Conservation (phyloP, 2,888 invertebrate genomes). For the Aproaerema taeniolella region DNA sequence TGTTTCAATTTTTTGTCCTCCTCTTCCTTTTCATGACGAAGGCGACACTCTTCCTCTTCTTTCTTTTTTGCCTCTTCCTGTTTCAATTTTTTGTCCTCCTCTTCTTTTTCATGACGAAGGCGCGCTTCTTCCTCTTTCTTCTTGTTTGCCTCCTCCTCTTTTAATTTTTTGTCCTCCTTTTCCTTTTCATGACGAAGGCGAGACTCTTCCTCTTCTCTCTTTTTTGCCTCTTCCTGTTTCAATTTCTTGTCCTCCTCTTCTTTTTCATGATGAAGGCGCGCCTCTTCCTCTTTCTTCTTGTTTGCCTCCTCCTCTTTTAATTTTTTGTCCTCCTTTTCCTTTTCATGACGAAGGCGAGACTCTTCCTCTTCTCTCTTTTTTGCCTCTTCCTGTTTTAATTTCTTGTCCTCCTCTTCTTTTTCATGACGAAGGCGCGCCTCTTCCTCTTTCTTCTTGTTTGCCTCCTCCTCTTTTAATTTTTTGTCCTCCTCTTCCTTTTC, state of each 20-base stretch:
- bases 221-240: slow-evolving; percentile 7
- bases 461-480: slow-evolving; percentile 15
- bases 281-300: slow-evolving; percentile 4
- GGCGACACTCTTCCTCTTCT: slow-evolving; percentile 1
- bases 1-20: slow-evolving; percentile 13
- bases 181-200: too few relatives aligned
- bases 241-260: slow-evolving; percentile 9
- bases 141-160: slow-evolving; percentile 7
- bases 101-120: slow-evolving; percentile 10
- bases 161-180: slow-evolving; percentile 5
- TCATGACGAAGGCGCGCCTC: slow-evolving; percentile 8
- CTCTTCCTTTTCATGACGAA: slow-evolving; percentile 9
- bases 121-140: slow-evolving; percentile 4
- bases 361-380: slow-evolving; percentile 9
- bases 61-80: slow-evolving; percentile 11
- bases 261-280: slow-evolving; percentile 1
- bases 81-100: slow-evolving; percentile 5
- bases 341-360: too few relatives aligned
- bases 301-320: not conserved
- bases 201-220: slow-evolving; percentile 5
- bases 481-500: slow-evolving; percentile 7
- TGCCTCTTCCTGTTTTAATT: slow-evolving; percentile 15
- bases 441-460: slow-evolving; percentile 9
- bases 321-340: not conserved
- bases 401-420: slow-evolving; percentile 20